Percentiles rank a stretch among this genome's conserved stretches.
These are phyloP conservation scores for Archaeoteleia sp. DNA, from an alignment of 2,888 invertebrate species.

Conservation along the genomic window DNA sequence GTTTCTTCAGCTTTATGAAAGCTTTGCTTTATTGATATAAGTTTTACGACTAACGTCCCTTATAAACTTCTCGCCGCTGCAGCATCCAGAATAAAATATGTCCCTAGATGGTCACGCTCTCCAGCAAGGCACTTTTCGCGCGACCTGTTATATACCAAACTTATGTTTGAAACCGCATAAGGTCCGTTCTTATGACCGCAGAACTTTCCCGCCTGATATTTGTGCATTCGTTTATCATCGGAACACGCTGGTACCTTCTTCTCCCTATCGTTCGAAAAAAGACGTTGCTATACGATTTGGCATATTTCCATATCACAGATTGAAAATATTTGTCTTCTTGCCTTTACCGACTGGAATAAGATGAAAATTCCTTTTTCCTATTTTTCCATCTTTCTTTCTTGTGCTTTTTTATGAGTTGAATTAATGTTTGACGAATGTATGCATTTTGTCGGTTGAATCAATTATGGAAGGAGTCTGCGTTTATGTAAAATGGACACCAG, in stretches of 20 bases:
- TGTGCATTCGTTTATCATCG: constrained; percentile 52
- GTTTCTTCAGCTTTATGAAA: constrained; percentile 36
- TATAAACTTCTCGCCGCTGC: constrained; percentile 43
- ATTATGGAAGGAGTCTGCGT: too few relatives aligned
- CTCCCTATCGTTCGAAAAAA: constrained; percentile 22
- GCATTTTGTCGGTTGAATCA: constrained; percentile 13
- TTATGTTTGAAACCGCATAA: constrained; percentile 43
- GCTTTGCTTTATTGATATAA: constrained; percentile 46
- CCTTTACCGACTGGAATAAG: constrained; percentile 35
- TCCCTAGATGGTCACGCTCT: constrained; percentile 39
- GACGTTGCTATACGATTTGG: constrained; percentile 51
- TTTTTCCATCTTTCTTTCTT: constrained; percentile 36
- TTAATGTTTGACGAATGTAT: constrained; percentile 57
- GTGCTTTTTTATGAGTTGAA: constrained; percentile 22
- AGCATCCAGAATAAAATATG: constrained; percentile 45
- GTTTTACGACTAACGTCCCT: constrained; percentile 49
- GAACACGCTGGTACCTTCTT: constrained; percentile 34
- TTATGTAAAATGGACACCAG: too few relatives aligned
- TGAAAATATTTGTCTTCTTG: constrained; percentile 55
- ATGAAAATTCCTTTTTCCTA: constrained; percentile 27
- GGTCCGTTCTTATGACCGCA: constrained; percentile 52
- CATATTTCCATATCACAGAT: constrained; percentile 56
- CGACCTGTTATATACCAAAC: constrained; percentile 42
- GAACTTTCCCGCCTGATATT: constrained; percentile 51
- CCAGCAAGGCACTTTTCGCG: constrained; percentile 43